Conservation (phyloP, 1,140 invertebrate species). For the Phymorhynchus buccinoides region DNA sequence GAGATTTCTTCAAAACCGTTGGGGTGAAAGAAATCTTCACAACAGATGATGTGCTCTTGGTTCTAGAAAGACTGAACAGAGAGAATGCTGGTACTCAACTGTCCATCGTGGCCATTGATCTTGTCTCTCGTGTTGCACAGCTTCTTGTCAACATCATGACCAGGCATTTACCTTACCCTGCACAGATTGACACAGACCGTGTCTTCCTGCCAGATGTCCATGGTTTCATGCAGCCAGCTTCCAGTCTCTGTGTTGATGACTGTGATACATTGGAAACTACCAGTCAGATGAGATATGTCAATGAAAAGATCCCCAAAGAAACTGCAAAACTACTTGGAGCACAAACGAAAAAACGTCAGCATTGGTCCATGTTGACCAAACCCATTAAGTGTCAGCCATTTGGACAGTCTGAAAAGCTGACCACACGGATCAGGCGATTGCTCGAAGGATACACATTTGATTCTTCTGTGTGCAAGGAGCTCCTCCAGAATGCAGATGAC, state of each 20-base stretch:
- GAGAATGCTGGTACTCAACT: not conserved
- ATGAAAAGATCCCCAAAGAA: conserved; percentile 46
- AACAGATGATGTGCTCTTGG: conserved; percentile 16
- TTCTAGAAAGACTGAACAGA: conserved; percentile 22
- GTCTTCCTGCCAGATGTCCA: conserved; percentile 47
- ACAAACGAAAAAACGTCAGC: conserved; percentile 50
- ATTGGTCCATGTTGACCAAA: conserved; percentile 18
- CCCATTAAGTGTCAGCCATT: conserved; percentile 48
- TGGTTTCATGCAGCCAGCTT: conserved; percentile 19
- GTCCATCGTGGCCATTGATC: not conserved
- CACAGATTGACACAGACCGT: not conserved
- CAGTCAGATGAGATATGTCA: conserved; percentile 46
- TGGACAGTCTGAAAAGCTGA: conserved; percentile 65
- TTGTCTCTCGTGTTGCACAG: not conserved
- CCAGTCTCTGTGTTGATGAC: conserved; percentile 55
- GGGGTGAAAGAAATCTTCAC: conserved; percentile 46
- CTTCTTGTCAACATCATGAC: not conserved
- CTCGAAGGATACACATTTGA: conserved; percentile 66
- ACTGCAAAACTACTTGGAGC: conserved; percentile 51
- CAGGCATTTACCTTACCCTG: not conserved
- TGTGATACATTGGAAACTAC: conserved; percentile 33
- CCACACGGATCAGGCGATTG: conserved; percentile 61
- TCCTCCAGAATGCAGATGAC: conserved; percentile 75
- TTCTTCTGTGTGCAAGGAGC: conserved; percentile 61
- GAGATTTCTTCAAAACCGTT: conserved; percentile 38